Base-by-base conservation (phyloP, 2,888 invertebrate genomes). In the Achlya flavicornis region DNA sequence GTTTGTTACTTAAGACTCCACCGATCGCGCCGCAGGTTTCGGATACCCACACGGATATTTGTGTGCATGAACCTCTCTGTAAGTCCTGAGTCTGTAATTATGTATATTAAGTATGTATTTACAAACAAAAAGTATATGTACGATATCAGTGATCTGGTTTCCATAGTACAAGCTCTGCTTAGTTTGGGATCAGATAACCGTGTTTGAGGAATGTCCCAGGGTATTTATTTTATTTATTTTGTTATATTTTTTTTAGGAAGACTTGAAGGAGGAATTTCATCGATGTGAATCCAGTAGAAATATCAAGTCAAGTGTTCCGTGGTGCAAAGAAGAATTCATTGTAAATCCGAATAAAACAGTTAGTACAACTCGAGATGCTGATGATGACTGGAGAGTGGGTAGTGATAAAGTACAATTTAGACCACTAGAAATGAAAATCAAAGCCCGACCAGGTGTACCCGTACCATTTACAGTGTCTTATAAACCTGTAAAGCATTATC, bases 401-500 rank as follows among this genome's bases (percentile, higher is more conserved):
- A 65, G 6, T 19, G 58, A 32, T 46, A 70, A 58, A 46, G 70
- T 87, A 5, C 96, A 96, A 77, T 87, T 96, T 33, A 89, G 78
- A 66, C 96, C 96, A 0, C 95, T 96, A 83, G 70, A 78, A 53
- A 81, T 95, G 1, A 83, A 85, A 65, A 78, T 96, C 3, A 87
- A 83, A 60, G 77, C 94, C 26, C 87, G 94, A 26, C 94, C 94
- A 26, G 94, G 95, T 1, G 85, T 87, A 35, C 79, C 83, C 53
- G 77, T 81, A 1, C 62, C 74, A 0, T 77, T 95, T 46, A 68
- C 74, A 0, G 88, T 96, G 75, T 86, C 84, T 14, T 96, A 95
- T 70, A 91, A 94, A 58, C 96, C 96, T 72, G 96, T 96, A 0
- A 90, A 95, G 72, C 95, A 97, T 85, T 97, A 96, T 81, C 97